A percentile compares a stretch with the other conserved stretches of the same genome.
Conservation (phyloP, 2,113 vertebrate genomes). For the Synchiropus splendidus region DNA sequence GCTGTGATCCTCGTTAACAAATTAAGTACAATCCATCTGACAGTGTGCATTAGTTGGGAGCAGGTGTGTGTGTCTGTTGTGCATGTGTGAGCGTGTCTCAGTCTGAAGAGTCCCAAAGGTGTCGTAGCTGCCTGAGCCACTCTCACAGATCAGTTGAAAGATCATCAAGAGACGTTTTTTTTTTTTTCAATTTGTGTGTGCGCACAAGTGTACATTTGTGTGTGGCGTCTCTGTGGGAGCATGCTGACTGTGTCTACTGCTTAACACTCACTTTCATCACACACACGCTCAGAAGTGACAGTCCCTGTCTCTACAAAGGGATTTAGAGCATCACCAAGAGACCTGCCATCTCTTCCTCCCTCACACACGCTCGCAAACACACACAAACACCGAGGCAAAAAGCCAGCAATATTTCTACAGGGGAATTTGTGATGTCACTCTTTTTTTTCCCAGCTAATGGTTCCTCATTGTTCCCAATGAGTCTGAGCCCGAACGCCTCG, state of each 20-base stretch:
- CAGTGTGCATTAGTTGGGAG: slow-evolving; percentile 5
- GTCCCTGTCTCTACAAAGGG: slow-evolving; percentile 62
- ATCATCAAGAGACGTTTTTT: slow-evolving; percentile 36
- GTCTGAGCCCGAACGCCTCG: slow-evolving; percentile 53
- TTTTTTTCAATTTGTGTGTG: slow-evolving; percentile 25
- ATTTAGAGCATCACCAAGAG: slow-evolving; percentile 60
- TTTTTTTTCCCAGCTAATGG: slow-evolving; percentile 55
- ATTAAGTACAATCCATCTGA: slow-evolving; percentile 5
- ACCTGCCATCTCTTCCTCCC: slow-evolving; percentile 47
- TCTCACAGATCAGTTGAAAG: slow-evolving; percentile 52
- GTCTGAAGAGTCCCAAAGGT: slow-evolving; percentile 36
- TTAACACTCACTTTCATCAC: slow-evolving; percentile 66
- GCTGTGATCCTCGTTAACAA: slow-evolving; percentile 9
- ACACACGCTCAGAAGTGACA: slow-evolving; percentile 64
- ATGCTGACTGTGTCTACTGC: slow-evolving; percentile 46
- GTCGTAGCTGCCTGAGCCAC: slow-evolving; percentile 42
- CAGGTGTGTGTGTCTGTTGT: slow-evolving; percentile 6
- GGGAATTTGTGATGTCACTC: slow-evolving; percentile 50
- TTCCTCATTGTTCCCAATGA: slow-evolving; percentile 61
- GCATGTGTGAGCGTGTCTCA: slow-evolving; percentile 6
- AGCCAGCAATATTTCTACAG: no score
- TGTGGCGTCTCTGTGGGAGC: slow-evolving; percentile 46
- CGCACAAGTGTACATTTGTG: slow-evolving; percentile 20
- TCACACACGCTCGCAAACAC: slow-evolving; percentile 7
- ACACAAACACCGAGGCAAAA: slow-evolving; percentile 38